phyloP scores from a whole-genome alignment of 35 echinoderm and acorn worm genomes.

The Amphiura filiformis region DNA sequence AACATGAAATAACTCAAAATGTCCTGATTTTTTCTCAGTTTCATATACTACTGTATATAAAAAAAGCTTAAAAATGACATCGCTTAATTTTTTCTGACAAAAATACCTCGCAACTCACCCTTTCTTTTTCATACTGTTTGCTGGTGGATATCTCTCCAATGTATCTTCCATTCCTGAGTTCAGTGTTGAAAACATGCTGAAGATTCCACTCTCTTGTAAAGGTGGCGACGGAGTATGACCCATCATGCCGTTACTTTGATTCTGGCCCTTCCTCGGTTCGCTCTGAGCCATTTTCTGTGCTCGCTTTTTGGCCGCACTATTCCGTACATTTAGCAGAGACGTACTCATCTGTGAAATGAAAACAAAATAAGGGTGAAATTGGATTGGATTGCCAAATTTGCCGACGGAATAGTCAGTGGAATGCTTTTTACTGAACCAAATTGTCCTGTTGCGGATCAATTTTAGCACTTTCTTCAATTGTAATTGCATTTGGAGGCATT shows the following conservation, averaged over 20 bases:
- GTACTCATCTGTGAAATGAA: conserved; percentile 13
- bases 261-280: background rate
- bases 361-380: background rate
- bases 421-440: background rate
- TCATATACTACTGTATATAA: no score
- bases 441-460: background rate
- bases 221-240: background rate
- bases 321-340: conserved; percentile 64
- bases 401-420: background rate
- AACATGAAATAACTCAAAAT: no score
- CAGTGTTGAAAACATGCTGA: conserved; percentile 53
- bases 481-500: background rate
- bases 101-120: conserved; percentile 10
- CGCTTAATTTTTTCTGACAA: no score
- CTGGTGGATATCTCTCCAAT: conserved; percentile 16
- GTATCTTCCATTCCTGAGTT: conserved; percentile 20
- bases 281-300: conserved; percentile 56
- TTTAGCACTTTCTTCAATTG: background rate
- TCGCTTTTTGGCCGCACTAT: conserved; percentile 80
- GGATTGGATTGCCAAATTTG: background rate
- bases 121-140: conserved; percentile 30
- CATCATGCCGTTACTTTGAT: conserved; percentile 7
- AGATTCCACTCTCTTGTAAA: conserved; percentile 51
- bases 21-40: no score
- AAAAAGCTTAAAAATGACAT: no score